Conservation (phyloP, 2,797 vertebrate species). For the Cynodonichthys magdalenae region DNA sequence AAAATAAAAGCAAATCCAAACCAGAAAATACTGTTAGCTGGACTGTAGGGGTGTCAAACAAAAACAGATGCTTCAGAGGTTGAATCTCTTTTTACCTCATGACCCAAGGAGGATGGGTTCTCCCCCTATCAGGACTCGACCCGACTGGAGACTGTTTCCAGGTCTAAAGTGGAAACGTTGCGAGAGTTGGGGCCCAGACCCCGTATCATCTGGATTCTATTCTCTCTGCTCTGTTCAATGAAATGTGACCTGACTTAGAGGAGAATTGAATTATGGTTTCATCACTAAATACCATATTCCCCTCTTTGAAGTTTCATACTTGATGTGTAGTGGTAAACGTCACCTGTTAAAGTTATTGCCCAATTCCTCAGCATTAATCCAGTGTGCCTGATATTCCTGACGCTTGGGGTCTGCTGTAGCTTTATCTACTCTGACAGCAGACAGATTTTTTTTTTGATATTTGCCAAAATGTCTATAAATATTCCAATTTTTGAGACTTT, state of each 20-base stretch:
- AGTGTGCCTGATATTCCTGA: conserved; percentile 67
- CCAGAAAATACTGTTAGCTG: background rate
- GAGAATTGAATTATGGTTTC: conserved; percentile 81
- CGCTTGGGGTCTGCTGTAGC: conserved; percentile 69
- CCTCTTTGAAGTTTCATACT: conserved; percentile 81
- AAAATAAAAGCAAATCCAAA: conserved; percentile 3
- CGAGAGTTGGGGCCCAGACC: conserved; percentile 49
- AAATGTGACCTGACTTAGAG: conserved; percentile 82
- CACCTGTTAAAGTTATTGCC: conserved; percentile 84
- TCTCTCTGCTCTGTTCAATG: conserved; percentile 79
- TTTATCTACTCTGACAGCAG: conserved; percentile 79
- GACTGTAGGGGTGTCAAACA: conserved; percentile 1
- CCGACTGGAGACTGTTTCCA: conserved; percentile 56
- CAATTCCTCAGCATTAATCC: conserved; percentile 77
- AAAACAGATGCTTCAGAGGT: conserved; percentile 2
- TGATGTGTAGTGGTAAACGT: conserved; percentile 81
- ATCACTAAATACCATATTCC: conserved; percentile 84
- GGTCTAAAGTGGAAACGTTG: conserved; percentile 56
- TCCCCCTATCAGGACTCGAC: conserved; percentile 50
- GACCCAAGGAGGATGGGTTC: conserved; percentile 26
- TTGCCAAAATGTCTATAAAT: conserved; percentile 61
- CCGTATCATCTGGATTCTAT: conserved; percentile 83
- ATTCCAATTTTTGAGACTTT: conserved; percentile 67
- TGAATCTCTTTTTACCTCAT: conserved; percentile 24
- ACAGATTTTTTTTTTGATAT: conserved; percentile 57